phyloP scores from a whole-genome alignment of 2,113 vertebrate species.

The Nothoprocta pentlandii region DNA sequence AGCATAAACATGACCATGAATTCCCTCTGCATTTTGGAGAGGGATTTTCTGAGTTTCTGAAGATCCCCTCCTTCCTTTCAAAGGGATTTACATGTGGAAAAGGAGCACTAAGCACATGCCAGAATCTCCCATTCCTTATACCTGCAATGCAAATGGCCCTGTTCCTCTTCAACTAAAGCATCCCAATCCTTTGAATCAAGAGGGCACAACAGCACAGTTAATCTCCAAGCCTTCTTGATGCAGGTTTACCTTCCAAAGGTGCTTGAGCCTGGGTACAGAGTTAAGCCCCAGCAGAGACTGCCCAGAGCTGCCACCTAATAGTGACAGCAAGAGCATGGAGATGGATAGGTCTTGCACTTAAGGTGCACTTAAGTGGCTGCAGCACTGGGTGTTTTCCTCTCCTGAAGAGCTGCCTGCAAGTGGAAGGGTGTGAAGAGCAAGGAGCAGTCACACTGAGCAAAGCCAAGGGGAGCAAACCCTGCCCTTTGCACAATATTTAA shows the following conservation, averaged over 20 bases:
- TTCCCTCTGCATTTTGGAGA: background rate
- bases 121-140: background rate
- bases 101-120: background rate
- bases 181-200: background rate
- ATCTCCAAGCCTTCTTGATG: background rate
- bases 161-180: background rate
- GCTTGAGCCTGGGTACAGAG: background rate
- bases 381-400: background rate
- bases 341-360: background rate
- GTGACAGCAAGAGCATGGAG: background rate
- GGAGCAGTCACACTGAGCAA: background rate
- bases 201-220: background rate
- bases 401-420: background rate
- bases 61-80: background rate
- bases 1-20: background rate
- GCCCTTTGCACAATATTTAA: background rate
- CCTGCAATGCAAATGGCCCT: background rate
- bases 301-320: background rate
- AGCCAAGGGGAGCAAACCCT: background rate
- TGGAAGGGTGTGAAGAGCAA: background rate
- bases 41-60: background rate
- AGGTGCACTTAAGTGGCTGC: background rate
- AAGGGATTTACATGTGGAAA: background rate
- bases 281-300: background rate
- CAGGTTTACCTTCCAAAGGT: background rate